Conservation (phyloP, 2,797 vertebrate species). For the Tokudaia muenninki region DNA sequence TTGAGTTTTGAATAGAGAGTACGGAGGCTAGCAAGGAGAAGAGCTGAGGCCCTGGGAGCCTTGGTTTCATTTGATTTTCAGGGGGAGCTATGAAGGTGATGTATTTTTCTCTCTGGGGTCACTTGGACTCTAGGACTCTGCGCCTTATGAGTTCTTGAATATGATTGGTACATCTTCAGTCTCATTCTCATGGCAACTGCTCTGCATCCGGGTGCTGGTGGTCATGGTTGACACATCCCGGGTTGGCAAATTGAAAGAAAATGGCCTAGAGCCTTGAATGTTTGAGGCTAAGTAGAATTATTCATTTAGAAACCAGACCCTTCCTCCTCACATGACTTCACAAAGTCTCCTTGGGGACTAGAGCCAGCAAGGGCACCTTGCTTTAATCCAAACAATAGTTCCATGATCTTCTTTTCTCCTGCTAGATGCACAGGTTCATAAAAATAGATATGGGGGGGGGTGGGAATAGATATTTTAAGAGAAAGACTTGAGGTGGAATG, state of each 20-base stretch:
- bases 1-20: background rate
- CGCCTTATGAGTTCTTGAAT: background rate
- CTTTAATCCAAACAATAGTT: background rate
- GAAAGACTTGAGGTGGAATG: background rate
- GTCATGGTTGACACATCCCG: background rate
- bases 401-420: background rate
- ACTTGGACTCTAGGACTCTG: background rate
- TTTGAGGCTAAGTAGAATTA: background rate
- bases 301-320: background rate
- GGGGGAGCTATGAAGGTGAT: background rate
- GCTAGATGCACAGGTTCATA: background rate
- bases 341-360: background rate
- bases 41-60: background rate
- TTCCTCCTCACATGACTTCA: background rate
- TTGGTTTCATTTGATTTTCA: background rate
- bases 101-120: background rate
- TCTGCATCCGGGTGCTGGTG: background rate
- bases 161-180: background rate
- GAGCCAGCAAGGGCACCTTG: background rate
- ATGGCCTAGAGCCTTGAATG: background rate
- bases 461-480: background rate
- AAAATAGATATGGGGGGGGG: background rate
- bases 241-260: background rate
- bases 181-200: background rate
- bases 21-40: background rate